Evolutionary conservation across 2,113 vertebrate genomes (phyloP), one percentile per base, ranked within the genome.

Genomic region (Myiagra hebetior): DNA sequence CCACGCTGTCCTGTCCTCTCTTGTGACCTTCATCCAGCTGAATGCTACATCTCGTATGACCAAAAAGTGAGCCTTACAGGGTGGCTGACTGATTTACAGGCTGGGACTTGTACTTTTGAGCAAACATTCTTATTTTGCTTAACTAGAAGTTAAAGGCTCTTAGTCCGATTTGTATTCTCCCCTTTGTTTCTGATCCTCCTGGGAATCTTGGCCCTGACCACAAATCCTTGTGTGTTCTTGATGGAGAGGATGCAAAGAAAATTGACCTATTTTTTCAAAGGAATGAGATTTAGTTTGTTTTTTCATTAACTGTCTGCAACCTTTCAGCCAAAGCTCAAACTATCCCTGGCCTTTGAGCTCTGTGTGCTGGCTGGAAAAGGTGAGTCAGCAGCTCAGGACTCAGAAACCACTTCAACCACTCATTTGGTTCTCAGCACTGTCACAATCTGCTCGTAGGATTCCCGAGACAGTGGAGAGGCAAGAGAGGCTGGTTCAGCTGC

Each of bases 381-480:
- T 95, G 90, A 96, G 67, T 93, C 88, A 93, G 88, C 91, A 91
- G 64, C 64, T 74, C 64, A 41, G 37, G 41, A 60, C 1, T 7
- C 42, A 88, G 76, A 94, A 92, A 90, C 85, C 85, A 49, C 85
- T 92, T 86, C 64, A 86, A 3, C 9, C 53, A 37, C 42, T 84
- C 44, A 11, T 44, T 1, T 15, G 10, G 65, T 69, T 93, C 21
- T 0, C 74, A 65, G 39, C 5, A 3, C 20, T 73, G 83, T 65
- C 7, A 2, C 26, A 20, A 19, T 53, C 18, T 5, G n/a, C 20
- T 91, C 2, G 0, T 3, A 27, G 49, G 65, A 57, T 35, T 74
- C 14, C 11, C 0, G 1, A 39, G 63, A 6, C 19, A 27, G 60
- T 1, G 0, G 12, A 55, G 41, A 4, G 0, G 21, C 49, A 49